Evolutionary conservation across 2,888 invertebrate genomes (phyloP), one percentile per base, ranked within the genome.

Genomic region (Heteromyza rotundicornis): DNA sequence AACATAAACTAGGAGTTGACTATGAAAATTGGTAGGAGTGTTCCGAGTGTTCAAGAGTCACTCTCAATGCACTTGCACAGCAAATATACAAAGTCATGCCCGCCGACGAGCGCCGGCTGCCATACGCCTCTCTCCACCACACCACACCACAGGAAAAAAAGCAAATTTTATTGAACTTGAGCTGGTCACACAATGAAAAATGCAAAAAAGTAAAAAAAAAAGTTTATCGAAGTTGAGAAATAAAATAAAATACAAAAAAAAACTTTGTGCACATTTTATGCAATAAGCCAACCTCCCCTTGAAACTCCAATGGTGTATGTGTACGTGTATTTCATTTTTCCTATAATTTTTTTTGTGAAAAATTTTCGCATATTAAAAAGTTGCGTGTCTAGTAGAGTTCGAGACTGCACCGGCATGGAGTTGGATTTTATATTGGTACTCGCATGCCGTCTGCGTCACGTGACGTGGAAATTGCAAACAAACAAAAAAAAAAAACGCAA

Each of bases 221-320:
- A 32, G n/a, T n/a, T n/a, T n/a, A n/a, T n/a, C n/a, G n/a, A n/a
- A n/a, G n/a, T n/a, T n/a, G n/a, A n/a, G n/a, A 32, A 32, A 32
- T 32, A 8, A 32, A 32, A 32, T 32, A 8, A 32, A 32, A 32
- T 32, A 10, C 22, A 44, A 17, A 49, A n/a, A 57, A 49, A 49
- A 47, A 27, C 27, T 47, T n/a, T n/a, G n/a, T n/a, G n/a, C n/a
- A n/a, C 57, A 57, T 47, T 47, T 57, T 57, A 57, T 49, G 57
- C 57, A 57, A 57, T 12, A 2, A 12, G 16, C n/a, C 47, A 17
- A 17, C 49, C 47, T 16, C 47, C 23, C 7, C 32, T 23, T 8
- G 32, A 12, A 8, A 32, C 32, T 32, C 7, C 32, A 32, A 27
- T 27, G 57, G 49, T 19, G 57, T 24, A 44, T 47, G 17, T n/a